Percentiles rank a stretch among this genome's conserved stretches.
These are phyloP conservation scores for Buteo buteo DNA, from an alignment of 2,113 vertebrate genomes.

Conservation along the genomic window DNA sequence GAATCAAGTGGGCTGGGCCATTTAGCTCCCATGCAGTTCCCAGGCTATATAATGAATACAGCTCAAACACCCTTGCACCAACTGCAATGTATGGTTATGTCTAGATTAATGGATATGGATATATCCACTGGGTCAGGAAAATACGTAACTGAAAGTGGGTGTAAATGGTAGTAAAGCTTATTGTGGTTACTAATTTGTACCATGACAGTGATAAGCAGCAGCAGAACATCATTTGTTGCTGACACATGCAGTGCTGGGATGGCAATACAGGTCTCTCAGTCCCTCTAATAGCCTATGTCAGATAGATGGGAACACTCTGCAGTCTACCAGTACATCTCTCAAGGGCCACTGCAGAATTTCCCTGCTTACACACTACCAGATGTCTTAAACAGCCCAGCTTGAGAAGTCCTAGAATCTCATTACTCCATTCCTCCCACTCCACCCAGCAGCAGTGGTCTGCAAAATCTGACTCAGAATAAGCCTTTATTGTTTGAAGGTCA, in stretches of 20 bases:
- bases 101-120: background rate
- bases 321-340: background rate
- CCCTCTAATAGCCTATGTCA: fast-evolving
- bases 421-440: slow-evolving; percentile 1
- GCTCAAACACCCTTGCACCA: background rate
- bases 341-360: background rate
- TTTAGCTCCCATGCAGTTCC: background rate
- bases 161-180: background rate
- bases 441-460: background rate
- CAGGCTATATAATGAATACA: fast-evolving
- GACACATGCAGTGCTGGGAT: background rate
- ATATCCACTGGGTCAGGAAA: background rate
- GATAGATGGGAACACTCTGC: background rate
- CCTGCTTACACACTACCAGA: background rate
- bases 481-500: background rate
- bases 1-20: background rate
- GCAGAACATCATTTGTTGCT: background rate
- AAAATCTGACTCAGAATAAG: background rate
- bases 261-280: background rate
- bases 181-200: background rate
- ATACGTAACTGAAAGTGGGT: background rate
- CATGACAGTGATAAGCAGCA: background rate
- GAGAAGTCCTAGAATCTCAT: background rate
- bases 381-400: background rate
- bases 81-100: fast-evolving